Conservation (phyloP, 2,113 vertebrate species). For the Calidris pugnax region DNA sequence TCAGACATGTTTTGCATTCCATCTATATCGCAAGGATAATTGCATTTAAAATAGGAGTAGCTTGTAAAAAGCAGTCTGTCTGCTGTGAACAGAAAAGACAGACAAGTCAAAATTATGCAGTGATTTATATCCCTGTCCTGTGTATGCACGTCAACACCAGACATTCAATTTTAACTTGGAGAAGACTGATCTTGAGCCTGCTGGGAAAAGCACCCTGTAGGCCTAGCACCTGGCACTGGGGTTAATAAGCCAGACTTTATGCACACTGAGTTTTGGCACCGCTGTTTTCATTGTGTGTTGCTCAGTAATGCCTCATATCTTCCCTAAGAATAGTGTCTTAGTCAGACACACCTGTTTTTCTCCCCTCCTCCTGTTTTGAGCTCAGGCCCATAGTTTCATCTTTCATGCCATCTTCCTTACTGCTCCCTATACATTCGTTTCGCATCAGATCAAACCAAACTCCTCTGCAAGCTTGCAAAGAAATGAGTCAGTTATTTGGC, state of each 20-base stretch:
- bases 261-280: not conserved
- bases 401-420: not conserved
- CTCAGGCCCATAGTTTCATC: not conserved
- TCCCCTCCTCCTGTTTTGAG: not conserved
- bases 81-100: not conserved
- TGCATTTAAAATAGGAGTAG: not conserved
- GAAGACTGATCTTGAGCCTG: not conserved
- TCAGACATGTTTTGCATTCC: not conserved
- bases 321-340: not conserved
- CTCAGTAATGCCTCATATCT: not conserved
- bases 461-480: not conserved
- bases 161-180: not conserved
- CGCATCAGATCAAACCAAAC: not conserved
- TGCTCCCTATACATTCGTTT: not conserved
- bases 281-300: not conserved
- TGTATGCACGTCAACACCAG: not conserved
- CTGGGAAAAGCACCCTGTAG: not conserved
- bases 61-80: not conserved
- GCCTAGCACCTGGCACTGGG: constrained; percentile 4
- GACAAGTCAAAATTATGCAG: not conserved
- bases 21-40: not conserved
- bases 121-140: not conserved
- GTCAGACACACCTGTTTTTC: not conserved
- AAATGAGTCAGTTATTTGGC: constrained; percentile 16
- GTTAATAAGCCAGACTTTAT: not conserved